Evolutionary conservation across 1,140 invertebrate species (phyloP), one percentile per base, ranked within the genome.

Genomic region (Palaemon carinicauda): DNA sequence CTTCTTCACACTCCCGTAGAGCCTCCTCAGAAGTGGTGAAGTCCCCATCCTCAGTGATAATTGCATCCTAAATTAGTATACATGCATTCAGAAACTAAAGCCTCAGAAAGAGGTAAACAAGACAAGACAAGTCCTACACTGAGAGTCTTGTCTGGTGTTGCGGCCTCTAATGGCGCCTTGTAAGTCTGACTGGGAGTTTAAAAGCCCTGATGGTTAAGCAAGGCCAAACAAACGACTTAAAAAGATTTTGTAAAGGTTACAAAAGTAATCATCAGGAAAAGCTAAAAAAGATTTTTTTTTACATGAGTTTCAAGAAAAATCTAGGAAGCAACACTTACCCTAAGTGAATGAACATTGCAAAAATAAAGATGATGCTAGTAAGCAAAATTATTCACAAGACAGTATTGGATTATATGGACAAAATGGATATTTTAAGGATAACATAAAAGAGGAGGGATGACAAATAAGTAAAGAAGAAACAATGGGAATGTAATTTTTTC

Each of bases 21-120:
- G 15, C 65, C 29, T 69, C 65, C 65, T 69, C 65, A 51, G 1
- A 31, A 31, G 52, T 69, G 54, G 51, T 31, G 24, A 31, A 77
- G 82, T 33, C 52, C 52, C 29, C 73, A 73, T 74, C 73, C 71
- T 54, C 73, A 84, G 82, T 77, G 65, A 29, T 74, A 71, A 69
- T 65, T 78, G 73, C 75, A 33, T 73, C 84, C 84, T 86, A 80
- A 60, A 85, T 79, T 85, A 85, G 83, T 85, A 79, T 77, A 85
- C 74, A 85, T 84, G 73, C 80, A 82, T 82, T 82, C 69, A 82
- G 80, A 82, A 82, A 51, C 65, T 82, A 82, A 69, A 82, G 78
- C 78, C 54, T 53, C 71, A n/a, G 80, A 74, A 17, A 54, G 51
- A 71, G 65, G 74, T 51, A 56, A 24, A 80, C 78, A 33, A 74